Evolutionary conservation across 30 jellyfish, hydroid and myxozoan genomes (phyloP), one percentile per base, ranked within the genome.

Genomic region (Hydractinia echinata): DNA sequence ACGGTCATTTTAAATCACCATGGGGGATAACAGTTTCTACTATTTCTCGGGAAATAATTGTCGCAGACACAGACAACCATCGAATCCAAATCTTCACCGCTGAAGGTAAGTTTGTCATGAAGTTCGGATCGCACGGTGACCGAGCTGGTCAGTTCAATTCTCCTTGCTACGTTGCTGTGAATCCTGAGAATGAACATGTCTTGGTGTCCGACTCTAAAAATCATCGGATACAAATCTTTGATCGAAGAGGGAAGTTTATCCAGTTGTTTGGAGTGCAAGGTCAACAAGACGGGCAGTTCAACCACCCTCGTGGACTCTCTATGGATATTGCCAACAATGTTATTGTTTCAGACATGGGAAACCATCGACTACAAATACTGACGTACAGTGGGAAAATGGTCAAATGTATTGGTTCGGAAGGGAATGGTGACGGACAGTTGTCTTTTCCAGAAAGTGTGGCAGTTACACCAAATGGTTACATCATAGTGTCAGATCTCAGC

Each of bases 131-230:
- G 7, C 95, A 94, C 66, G 96, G 96, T 20, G 99, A 88, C 49
- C 92, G 96, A n/a, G 91, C 95, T 10, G 96, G 99, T n/a, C 99
- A 94, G 69, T 88, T 94, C 83, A 94, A 84, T 54, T 94, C 96
- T 4, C 99, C 99, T 4, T 94, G 99, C 67, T 94, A 94, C 79
- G 95, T 94, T 13, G 95, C 96, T 13, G 96, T 85, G 11, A 82
- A 94, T 52, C 89, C 94, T 8, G 99, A 94, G 73, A 94, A 87
- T 55, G 95, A 94, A 58, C 95, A 87, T 69, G 85, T 94, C 49
- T 86, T 87, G 3, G 96, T 94, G 8, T 94, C 96, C 7, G 99
- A 94, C 72, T 87, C 99, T 1, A 94, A 94, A 79, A 94, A 94
- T 60, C 96, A 94, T 78, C 90, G 99, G 16, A 88, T 94, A 14